phyloP scores from a whole-genome alignment of 2,113 vertebrate species.

The Heloderma charlesbogerti region DNA sequence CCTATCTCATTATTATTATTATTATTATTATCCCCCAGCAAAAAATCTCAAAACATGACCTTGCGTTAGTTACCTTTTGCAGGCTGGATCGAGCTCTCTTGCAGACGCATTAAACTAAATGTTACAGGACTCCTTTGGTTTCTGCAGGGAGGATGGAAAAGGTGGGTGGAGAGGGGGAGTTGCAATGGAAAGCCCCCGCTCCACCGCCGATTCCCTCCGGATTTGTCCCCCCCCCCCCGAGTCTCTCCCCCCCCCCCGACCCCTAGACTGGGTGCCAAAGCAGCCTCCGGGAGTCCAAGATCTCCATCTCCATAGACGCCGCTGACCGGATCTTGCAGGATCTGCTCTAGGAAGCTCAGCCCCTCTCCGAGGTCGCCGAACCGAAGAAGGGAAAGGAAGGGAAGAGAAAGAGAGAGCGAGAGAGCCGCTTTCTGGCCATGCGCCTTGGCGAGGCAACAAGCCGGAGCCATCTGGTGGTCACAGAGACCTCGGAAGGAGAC shows the following conservation, averaged over 20 bases:
- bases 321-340: conserved; percentile 16
- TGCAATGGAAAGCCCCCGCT: neutral
- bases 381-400: neutral
- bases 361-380: neutral
- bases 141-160: neutral
- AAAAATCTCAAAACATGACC: neutral
- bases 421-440: no score
- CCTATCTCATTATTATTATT: no score
- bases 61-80: neutral
- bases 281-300: neutral
- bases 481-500: neutral
- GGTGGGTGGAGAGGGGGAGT: neutral
- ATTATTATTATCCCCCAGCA: neutral
- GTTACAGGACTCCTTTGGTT: neutral
- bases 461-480: conserved; percentile 24
- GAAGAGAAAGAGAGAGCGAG: neutral
- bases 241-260: no score
- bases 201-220: no score
- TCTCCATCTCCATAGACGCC: conserved; percentile 1
- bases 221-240: neutral
- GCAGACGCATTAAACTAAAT: neutral
- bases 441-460: neutral
- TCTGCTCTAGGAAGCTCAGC: conserved; percentile 27
- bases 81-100: no score
- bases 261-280: neutral